These are phyloP conservation scores for Aratinga solstitialis DNA, from an alignment of 2,797 vertebrate genomes.

Conservation along the genomic window DNA sequence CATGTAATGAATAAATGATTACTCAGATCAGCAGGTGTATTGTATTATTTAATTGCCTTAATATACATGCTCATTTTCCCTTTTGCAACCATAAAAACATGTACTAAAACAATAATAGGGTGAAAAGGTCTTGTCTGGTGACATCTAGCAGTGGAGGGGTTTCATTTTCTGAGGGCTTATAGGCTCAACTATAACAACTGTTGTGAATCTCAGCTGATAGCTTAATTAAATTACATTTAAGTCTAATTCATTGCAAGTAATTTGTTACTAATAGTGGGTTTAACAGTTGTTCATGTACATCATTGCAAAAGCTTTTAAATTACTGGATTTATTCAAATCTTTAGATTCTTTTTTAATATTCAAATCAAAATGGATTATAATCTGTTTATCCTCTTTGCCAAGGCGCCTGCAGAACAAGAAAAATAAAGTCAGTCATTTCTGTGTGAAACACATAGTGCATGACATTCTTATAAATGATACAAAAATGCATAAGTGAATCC, in stretches of 20 bases:
- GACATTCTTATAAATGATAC: neutral
- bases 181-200: neutral
- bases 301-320: slow-evolving; percentile 12
- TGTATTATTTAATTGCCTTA: neutral
- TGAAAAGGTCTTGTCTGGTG: neutral
- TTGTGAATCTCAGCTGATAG: slow-evolving; percentile 2
- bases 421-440: neutral
- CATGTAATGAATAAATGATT: neutral
- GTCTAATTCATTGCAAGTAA: neutral
- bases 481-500: neutral
- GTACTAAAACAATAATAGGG: neutral
- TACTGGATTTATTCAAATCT: slow-evolving; percentile 20
- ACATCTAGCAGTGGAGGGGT: neutral
- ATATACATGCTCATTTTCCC: neutral
- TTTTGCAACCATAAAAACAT: neutral
- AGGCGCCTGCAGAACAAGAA: slow-evolving; percentile 23
- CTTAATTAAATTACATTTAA: slow-evolving; percentile 12
- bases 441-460: neutral
- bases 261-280: slow-evolving; percentile 18
- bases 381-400: slow-evolving; percentile 47
- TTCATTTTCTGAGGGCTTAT: slow-evolving; percentile 8
- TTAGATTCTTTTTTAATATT: neutral
- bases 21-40: neutral
- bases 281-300: slow-evolving; percentile 16
- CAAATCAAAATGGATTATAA: neutral